Conservation (phyloP, 2,113 vertebrate genomes). For the Pterocles burchelli region DNA sequence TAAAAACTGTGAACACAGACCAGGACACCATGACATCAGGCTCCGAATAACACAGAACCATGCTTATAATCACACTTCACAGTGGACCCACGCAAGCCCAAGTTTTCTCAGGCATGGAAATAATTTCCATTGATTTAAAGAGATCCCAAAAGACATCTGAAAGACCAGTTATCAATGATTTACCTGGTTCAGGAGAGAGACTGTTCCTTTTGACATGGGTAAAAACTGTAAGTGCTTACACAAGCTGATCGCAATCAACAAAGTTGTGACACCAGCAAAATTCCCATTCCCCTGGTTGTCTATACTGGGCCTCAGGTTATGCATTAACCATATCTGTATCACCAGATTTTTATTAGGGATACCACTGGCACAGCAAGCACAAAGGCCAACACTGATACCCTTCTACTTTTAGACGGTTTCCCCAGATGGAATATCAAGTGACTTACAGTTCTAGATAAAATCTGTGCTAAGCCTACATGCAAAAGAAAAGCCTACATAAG, state of each 20-base stretch:
- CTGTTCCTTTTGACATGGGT: not conserved
- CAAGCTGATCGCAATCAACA: fast-evolving
- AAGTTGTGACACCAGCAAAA: not conserved
- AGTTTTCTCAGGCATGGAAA: not conserved
- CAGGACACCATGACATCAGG: fast-evolving
- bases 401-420: not conserved
- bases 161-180: not conserved
- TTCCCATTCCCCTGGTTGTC: not conserved
- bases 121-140: not conserved
- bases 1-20: not conserved
- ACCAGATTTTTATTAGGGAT: not conserved
- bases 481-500: not conserved
- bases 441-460: not conserved
- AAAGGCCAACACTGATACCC: not conserved
- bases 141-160: not conserved
- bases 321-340: not conserved
- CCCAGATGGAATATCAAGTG: not conserved
- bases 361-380: not conserved
- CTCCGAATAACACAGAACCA: not conserved
- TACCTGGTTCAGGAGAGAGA: not conserved
- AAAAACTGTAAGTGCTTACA: not conserved
- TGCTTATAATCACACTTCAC: not conserved
- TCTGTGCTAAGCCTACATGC: not conserved
- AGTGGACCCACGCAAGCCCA: fast-evolving
- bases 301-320: not conserved